phyloP scores from a whole-genome alignment of 2,797 vertebrate species.

The Brotula barbata region DNA sequence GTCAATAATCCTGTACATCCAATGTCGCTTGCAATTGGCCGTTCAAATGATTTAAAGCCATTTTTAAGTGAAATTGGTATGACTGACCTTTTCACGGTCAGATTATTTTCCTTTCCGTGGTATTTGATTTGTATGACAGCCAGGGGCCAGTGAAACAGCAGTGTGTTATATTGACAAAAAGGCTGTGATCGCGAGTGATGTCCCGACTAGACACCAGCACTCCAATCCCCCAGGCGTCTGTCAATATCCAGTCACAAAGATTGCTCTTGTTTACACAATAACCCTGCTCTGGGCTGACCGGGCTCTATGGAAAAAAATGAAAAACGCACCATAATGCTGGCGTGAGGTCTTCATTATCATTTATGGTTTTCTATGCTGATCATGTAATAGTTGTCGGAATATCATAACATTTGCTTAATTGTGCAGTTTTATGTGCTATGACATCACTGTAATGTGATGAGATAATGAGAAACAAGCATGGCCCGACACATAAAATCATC shows the following conservation, averaged over 20 bases:
- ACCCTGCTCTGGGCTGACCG: constrained; percentile 28
- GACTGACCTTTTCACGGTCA: background rate
- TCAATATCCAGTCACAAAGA: constrained; percentile 62
- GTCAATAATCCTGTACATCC: too few species aligned
- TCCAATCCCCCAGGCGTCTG: constrained; percentile 31
- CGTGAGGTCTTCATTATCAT: background rate
- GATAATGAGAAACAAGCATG: too few species aligned
- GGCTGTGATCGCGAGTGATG: constrained; percentile 61
- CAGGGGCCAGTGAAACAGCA: constrained; percentile 29
- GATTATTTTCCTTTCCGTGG: constrained; percentile 2
- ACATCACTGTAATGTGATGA: background rate
- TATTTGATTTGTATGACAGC: background rate
- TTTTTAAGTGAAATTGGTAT: constrained; percentile 9
- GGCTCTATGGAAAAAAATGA: constrained; percentile 12
- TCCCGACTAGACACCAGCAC: constrained; percentile 64
- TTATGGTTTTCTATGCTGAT: too few species aligned
- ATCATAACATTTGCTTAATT: too few species aligned
- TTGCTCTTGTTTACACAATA: constrained; percentile 53
- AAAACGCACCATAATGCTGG: background rate
- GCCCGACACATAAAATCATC: too few species aligned
- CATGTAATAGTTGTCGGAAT: too few species aligned
- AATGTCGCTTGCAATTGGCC: constrained; percentile 1
- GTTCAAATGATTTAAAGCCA: constrained; percentile 17
- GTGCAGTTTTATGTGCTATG: background rate
- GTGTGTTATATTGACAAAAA: constrained; percentile 47